Evolutionary conservation across 2,113 vertebrate genomes (phyloP).

Genomic region (Diphyllodes magnificus): DNA sequence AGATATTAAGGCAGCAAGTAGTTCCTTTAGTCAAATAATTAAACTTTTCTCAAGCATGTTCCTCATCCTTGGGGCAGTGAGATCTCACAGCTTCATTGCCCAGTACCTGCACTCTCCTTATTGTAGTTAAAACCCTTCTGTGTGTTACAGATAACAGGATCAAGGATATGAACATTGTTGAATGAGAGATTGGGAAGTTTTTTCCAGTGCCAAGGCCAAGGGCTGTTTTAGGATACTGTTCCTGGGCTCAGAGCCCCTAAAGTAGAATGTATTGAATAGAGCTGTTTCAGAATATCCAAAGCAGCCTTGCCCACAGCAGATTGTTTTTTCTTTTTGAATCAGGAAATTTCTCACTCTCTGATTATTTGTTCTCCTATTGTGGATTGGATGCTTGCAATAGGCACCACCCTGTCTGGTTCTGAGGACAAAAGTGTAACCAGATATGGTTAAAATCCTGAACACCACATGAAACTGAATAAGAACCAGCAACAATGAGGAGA

Average conservation of each 20-base stretch:
- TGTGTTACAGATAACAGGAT: conserved; percentile 19
- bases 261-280: neutral
- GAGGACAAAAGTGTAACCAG: conserved; percentile 22
- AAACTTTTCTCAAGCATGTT: neutral
- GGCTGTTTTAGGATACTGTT: neutral
- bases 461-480: neutral
- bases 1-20: neutral
- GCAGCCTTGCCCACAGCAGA: neutral
- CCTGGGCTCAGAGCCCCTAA: neutral
- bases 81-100: neutral
- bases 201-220: conserved; percentile 3
- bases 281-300: neutral
- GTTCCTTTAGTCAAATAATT: neutral
- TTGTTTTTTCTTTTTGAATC: neutral
- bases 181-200: neutral
- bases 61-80: neutral
- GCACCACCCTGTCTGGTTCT: conserved; percentile 5
- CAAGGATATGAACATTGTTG: conserved; percentile 5
- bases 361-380: neutral
- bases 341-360: conserved; percentile 24
- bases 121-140: conserved; percentile 13
- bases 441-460: neutral
- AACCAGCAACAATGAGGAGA: neutral
- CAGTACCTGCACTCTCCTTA: neutral
- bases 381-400: neutral